Percentiles rank a stretch among this genome's conserved stretches.
Conservation (phyloP, 1,140 invertebrate species). For the Euwallacea fornicatus region DNA sequence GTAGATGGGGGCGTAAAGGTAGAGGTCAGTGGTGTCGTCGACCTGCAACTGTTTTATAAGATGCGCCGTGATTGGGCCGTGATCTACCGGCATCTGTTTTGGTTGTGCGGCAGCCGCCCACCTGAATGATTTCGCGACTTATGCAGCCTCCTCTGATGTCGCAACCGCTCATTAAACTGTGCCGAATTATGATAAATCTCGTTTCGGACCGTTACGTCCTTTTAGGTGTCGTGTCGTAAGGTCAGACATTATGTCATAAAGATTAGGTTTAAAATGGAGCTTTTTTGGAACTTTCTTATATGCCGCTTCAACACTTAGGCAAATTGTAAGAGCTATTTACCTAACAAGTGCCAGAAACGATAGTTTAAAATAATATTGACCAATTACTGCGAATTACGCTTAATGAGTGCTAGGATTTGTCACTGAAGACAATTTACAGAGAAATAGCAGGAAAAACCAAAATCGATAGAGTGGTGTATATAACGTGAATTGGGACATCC, state of each 20-base stretch:
- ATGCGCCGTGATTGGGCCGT: conserved; percentile 30
- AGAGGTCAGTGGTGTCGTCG: conserved; percentile 41
- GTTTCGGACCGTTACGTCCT: conserved; percentile 21
- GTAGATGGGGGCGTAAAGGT: conserved; percentile 40
- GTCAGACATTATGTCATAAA: conserved; percentile 14
- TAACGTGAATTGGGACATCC: no score
- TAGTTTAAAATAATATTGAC: no score
- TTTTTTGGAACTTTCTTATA: no score
- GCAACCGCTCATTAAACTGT: conserved; percentile 26
- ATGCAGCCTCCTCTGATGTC: conserved; percentile 31
- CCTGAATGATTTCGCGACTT: conserved; percentile 41
- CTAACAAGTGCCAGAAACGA: no score
- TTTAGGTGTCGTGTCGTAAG: conserved; percentile 13
- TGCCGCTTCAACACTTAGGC: no score
- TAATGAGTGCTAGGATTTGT: no score
- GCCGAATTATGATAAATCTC: conserved; percentile 35
- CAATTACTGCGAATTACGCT: no score
- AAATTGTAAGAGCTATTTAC: no score
- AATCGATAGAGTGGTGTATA: no score
- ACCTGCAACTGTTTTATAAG: conserved; percentile 40
- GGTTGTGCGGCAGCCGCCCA: conserved; percentile 28
- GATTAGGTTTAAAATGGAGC: not conserved
- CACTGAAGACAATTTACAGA: no score
- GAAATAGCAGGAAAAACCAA: no score
- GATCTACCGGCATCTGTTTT: conserved; percentile 42